Conservation (phyloP, 64 coral and sea anemone genomes). For the Dendronephthya gigantea region DNA sequence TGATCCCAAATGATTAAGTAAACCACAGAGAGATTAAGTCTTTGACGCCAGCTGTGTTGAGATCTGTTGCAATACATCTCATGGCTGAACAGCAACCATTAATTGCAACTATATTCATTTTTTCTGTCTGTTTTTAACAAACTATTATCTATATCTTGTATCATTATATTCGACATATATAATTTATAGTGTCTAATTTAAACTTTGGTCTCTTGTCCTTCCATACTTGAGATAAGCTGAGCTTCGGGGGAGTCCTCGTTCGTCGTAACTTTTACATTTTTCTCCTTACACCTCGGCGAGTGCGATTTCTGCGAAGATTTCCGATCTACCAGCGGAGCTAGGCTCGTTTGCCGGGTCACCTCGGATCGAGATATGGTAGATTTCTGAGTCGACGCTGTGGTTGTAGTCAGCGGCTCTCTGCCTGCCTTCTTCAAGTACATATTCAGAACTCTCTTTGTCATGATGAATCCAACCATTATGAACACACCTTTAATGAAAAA, state of each 20-base stretch:
- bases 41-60: too few species aligned
- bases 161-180: too few species aligned
- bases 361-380: background rate
- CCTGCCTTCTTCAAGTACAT: background rate
- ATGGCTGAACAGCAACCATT: too few species aligned
- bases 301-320: background rate
- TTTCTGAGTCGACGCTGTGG: background rate
- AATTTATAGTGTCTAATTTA: too few species aligned
- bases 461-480: background rate
- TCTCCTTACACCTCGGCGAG: background rate
- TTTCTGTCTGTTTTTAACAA: too few species aligned
- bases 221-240: background rate
- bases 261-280: background rate
- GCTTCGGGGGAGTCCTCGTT: background rate
- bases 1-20: too few species aligned
- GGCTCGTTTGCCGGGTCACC: background rate
- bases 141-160: too few species aligned
- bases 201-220: background rate
- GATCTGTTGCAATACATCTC: too few species aligned
- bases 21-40: too few species aligned
- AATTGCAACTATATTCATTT: too few species aligned
- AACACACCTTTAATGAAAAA: background rate
- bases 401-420: background rate
- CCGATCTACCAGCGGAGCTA: background rate
- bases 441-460: constrained; percentile 6